Base-by-base conservation (phyloP, 1,140 invertebrate species). In the Psix sp. region DNA sequence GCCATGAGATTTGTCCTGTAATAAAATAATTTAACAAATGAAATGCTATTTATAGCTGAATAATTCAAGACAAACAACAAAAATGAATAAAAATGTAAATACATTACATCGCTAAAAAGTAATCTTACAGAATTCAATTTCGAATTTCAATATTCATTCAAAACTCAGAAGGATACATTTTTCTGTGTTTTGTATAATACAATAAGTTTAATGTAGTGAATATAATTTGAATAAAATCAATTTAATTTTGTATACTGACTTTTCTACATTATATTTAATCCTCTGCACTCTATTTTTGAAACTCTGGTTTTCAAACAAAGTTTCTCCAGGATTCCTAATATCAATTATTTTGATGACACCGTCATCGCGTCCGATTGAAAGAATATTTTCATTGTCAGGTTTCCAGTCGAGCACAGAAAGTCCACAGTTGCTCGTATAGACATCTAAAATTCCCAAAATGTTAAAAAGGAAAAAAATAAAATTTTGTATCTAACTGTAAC, bases 361-460 rank as follows among this genome's bases (percentile, higher is more conserved):
- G 59, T 82, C 65, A 4, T 65, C 40, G 5, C 70, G 76, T 39
- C 86, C 86, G 39, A 86, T 45, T 0, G 79, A 78, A 38, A 86
- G 5, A 52, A 78, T 63, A 51, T 85, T 57, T 52, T 81, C 75
- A 54, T 77, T 51, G 10, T 40, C 24, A n/a, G 56, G 35, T 51
- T 75, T 81, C 84, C 86, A 87, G 29, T 78, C 57, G 31, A 79
- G 45, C 7, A 79, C 43, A 13, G 76, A 78, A 31, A 86, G 59
- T 3, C 80, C 78, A 52, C 46, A 52, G 9, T 76, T 54, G 13
- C 49, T 77, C n/a, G 62, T 67, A 17, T 78, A 76, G 21, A 86
- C 59, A 24, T 76, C 85, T 87, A 31, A 29, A 29, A 24, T 24
- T 4, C 21, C 21, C 4, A 29, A 29, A 29, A 29, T 29, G 26